A percentile compares a stretch with the other conserved stretches of the same genome.
These are phyloP conservation scores for Tupaia tana DNA, from an alignment of 2,113 vertebrate genomes.

Conservation along the genomic window DNA sequence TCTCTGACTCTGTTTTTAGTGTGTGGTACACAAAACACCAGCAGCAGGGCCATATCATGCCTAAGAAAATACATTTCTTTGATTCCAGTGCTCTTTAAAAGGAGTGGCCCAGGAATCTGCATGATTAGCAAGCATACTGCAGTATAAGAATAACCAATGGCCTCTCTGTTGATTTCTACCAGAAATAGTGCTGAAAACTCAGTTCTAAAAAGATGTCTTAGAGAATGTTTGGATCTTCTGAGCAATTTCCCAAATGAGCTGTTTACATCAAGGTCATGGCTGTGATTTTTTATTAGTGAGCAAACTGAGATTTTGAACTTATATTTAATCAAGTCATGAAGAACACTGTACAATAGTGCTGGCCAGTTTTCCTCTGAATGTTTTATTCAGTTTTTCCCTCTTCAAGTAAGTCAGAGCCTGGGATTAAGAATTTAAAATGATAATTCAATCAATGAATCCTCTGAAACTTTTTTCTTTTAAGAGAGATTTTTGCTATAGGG, in stretches of 20 bases:
- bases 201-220: neutral
- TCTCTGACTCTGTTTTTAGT: neutral
- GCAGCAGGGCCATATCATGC: neutral
- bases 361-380: neutral
- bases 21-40: neutral
- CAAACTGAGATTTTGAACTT: neutral
- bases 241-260: neutral
- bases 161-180: neutral
- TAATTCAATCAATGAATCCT: neutral
- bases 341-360: neutral
- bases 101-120: neutral
- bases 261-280: neutral
- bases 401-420: neutral
- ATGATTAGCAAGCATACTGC: neutral
- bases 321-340: neutral
- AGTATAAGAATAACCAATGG: neutral
- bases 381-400: neutral
- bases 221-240: neutral
- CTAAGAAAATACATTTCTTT: slow-evolving; percentile 14
- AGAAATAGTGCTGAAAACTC: neutral
- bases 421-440: slow-evolving; percentile 6
- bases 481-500: no score
- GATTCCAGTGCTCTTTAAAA: neutral
- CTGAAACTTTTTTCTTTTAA: neutral
- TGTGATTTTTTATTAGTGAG: neutral